A percentile compares a stretch with the other conserved stretches of the same genome.
phyloP scores from a whole-genome alignment of 2,113 vertebrate species.

The Oryzias woworae region DNA sequence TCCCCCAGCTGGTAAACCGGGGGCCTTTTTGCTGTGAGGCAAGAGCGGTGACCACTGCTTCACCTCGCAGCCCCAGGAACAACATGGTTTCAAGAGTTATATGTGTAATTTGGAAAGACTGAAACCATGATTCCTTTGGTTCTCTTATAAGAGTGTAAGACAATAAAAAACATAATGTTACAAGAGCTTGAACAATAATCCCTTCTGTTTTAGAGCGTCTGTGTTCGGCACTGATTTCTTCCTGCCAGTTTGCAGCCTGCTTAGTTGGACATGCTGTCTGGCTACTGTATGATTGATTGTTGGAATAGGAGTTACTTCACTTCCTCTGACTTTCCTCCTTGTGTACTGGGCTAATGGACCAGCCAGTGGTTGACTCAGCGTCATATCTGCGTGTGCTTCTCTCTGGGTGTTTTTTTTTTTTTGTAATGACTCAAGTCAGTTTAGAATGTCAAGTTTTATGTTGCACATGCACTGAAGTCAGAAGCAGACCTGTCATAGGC shows the following conservation, averaged over 20 bases:
- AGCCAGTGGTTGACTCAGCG: conserved; percentile 48
- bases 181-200: neutral
- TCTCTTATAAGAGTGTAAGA: too few relatives aligned
- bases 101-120: too few relatives aligned
- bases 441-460: conserved; percentile 12
- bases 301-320: conserved; percentile 63
- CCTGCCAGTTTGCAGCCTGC: conserved; percentile 43
- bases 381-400: neutral
- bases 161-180: too few relatives aligned
- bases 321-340: conserved; percentile 54
- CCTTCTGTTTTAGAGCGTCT: conserved; percentile 18
- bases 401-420: conserved; percentile 17
- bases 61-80: too few relatives aligned
- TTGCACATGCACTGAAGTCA: conserved; percentile 15
- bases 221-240: conserved; percentile 18
- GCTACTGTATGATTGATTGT: conserved; percentile 74
- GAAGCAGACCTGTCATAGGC: conserved; percentile 28
- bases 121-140: too few relatives aligned
- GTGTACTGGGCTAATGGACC: conserved; percentile 65
- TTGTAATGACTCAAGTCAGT: conserved; percentile 16
- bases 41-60: too few relatives aligned
- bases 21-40: too few relatives aligned
- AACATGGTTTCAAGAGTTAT: too few relatives aligned
- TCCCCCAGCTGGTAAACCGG: too few relatives aligned
- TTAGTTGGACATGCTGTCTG: conserved; percentile 59